Evolutionary conservation across 2,888 invertebrate species (phyloP).

Genomic region (Stenichneumon culpator): DNA sequence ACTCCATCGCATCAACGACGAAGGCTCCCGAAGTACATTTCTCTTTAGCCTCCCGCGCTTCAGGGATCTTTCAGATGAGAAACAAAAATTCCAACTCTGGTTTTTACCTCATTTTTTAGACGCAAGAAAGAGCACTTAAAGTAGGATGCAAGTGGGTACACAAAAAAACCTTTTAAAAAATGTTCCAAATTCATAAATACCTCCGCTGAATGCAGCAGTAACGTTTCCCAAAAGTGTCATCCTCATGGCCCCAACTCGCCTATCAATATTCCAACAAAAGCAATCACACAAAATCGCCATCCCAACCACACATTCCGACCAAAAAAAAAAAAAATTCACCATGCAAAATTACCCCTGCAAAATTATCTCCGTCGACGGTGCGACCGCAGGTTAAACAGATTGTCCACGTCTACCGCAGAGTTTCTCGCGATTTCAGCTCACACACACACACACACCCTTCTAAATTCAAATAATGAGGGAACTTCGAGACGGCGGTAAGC

Average conservation of each 20-base stretch:
- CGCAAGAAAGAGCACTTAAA: too few relatives aligned
- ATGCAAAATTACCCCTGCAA: slow-evolving; percentile 14
- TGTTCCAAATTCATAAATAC: too few relatives aligned
- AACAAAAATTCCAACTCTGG: too few relatives aligned
- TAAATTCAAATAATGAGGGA: slow-evolving; percentile 59
- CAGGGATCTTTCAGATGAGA: too few relatives aligned
- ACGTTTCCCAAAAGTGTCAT: not conserved
- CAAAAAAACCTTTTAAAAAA: too few relatives aligned
- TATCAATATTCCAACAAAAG: not conserved
- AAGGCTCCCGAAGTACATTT: not conserved
- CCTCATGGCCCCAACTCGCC: not conserved
- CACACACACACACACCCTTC: not conserved
- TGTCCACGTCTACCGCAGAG: slow-evolving; percentile 37
- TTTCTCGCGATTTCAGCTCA: not conserved
- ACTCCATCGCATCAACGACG: not conserved
- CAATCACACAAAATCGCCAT: not conserved
- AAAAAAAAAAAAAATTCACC: not conserved
- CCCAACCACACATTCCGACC: not conserved
- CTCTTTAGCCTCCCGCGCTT: not conserved
- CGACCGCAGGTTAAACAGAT: slow-evolving; percentile 35
- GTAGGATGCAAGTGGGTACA: too few relatives aligned
- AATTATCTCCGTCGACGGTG: slow-evolving; percentile 16
- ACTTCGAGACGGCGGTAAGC: slow-evolving; percentile 50
- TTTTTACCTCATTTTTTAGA: too few relatives aligned
- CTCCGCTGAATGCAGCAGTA: too few relatives aligned